Percentiles rank a stretch among this genome's conserved stretches.
Conservation (phyloP, 2,113 vertebrate species). For the mouse (Mus musculus) region DNA sequence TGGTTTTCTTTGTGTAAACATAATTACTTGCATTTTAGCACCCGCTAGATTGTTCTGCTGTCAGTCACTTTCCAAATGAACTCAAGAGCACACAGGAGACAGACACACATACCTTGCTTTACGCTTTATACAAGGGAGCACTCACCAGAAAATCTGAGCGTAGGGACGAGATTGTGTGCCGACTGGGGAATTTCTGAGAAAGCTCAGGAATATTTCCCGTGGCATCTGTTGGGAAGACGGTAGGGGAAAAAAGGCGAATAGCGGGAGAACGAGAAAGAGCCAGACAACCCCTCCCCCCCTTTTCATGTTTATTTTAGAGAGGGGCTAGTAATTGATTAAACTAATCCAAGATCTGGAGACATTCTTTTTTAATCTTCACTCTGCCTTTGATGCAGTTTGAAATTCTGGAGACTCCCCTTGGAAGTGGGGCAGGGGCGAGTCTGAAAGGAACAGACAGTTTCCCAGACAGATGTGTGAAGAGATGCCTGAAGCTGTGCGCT, state of each 20-base stretch:
- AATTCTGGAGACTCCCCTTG: conserved; percentile 72
- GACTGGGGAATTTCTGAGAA: conserved; percentile 5
- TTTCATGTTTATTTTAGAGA: conserved; percentile 76
- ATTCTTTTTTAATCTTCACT: conserved; percentile 79
- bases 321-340: conserved; percentile 81
- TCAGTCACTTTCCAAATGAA: background rate
- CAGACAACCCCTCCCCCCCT: conserved; percentile 48
- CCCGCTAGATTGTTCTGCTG: background rate
- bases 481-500: conserved; percentile 72
- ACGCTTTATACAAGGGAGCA: background rate
- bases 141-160: background rate
- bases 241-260: conserved; percentile 46
- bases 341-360: conserved; percentile 83
- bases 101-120: background rate
- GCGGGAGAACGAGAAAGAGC: conserved; percentile 59
- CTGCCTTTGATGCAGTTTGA: conserved; percentile 82
- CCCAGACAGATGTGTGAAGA: conserved; percentile 82
- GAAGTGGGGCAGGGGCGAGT: conserved; percentile 76
- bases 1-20: conserved; percentile 17
- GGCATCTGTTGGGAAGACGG: conserved; percentile 71
- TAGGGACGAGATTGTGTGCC: background rate
- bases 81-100: background rate
- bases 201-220: conserved; percentile 68
- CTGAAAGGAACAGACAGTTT: conserved; percentile 79
- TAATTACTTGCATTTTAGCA: conserved; percentile 33